Percentiles rank a stretch among this genome's conserved stretches.
phyloP scores from a whole-genome alignment of 2,797 vertebrate species.

The Protonibea diacanthus region DNA sequence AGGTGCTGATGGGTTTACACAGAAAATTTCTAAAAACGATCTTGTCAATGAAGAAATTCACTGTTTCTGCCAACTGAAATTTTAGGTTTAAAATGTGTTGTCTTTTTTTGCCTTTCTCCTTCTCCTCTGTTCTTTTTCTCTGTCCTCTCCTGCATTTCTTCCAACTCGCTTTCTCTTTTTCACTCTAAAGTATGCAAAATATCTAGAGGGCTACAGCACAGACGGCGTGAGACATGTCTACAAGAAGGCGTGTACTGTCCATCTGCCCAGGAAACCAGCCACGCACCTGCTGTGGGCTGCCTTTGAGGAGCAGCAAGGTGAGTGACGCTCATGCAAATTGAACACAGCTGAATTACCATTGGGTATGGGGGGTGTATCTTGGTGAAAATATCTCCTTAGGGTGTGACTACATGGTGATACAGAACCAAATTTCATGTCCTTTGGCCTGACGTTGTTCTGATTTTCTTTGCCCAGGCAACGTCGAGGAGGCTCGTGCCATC shows the following conservation, averaged over 20 bases:
- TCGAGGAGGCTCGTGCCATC: conserved; percentile 93
- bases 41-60: conserved; percentile 95
- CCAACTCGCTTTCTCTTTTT: conserved; percentile 85
- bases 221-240: conserved; percentile 97
- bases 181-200: conserved; percentile 98
- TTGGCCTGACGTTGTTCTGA: background rate
- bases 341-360: background rate
- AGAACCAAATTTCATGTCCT: background rate
- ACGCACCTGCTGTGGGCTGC: conserved; percentile 97
- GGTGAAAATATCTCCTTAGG: background rate
- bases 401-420: background rate
- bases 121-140: conserved; percentile 75
- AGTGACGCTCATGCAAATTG: conserved; percentile 38
- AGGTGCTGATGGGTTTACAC: conserved; percentile 99
- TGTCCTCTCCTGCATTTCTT: conserved; percentile 76
- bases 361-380: background rate
- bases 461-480: conserved; percentile 84
- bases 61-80: conserved; percentile 75
- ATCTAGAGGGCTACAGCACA: conserved; percentile 97
- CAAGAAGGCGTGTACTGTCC: conserved; percentile 95
- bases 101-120: conserved; percentile 77
- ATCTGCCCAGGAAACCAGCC: conserved; percentile 94
- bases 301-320: conserved; percentile 98
- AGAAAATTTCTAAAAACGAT: conserved; percentile 98
- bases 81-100: conserved; percentile 80